Evolutionary conservation across 2,888 invertebrate genomes (phyloP).

Genomic region (Sepiola atlantica): DNA sequence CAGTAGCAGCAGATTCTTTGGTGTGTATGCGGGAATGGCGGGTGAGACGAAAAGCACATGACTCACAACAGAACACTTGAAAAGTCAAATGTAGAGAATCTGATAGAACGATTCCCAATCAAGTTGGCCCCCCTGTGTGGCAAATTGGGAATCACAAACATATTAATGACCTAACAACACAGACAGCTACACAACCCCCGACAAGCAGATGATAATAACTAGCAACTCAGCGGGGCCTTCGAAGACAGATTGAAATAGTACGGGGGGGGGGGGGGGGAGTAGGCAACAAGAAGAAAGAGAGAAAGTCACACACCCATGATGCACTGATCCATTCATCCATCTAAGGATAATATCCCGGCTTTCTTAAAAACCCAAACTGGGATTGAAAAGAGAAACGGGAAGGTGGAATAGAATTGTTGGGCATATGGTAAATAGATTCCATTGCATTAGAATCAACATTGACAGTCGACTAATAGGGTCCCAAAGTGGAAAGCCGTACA

Average conservation of each 20-base stretch:
- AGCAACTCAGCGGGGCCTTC: neutral
- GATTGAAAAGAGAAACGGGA: neutral
- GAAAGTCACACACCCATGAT: slow-evolving; percentile 32
- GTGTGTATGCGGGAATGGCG: neutral
- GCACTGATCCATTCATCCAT: slow-evolving; percentile 32
- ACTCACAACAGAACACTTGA: slow-evolving; percentile 32
- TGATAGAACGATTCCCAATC: slow-evolving; percentile 32
- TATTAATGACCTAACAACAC: slow-evolving; percentile 32
- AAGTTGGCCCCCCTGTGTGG: slow-evolving; percentile 15
- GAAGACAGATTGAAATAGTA: neutral
- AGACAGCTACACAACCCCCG: slow-evolving; percentile 23
- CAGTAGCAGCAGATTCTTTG: neutral
- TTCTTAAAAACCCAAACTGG: neutral
- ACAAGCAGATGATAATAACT: slow-evolving; percentile 32
- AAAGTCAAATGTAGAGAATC: slow-evolving; percentile 32
- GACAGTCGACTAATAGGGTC: slow-evolving; percentile 32
- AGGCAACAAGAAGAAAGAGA: neutral
- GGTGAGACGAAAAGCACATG: neutral
- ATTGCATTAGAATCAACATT: slow-evolving; percentile 22
- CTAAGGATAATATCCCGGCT: slow-evolving; percentile 12
- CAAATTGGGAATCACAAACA: slow-evolving; percentile 32
- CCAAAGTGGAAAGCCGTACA: slow-evolving; percentile 32
- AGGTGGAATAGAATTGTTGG: slow-evolving; percentile 9
- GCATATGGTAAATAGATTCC: slow-evolving; percentile 32
- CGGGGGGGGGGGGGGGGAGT: neutral